Evolutionary conservation across 2,113 vertebrate species (phyloP).

Genomic region (Burhinus oedicnemus): DNA sequence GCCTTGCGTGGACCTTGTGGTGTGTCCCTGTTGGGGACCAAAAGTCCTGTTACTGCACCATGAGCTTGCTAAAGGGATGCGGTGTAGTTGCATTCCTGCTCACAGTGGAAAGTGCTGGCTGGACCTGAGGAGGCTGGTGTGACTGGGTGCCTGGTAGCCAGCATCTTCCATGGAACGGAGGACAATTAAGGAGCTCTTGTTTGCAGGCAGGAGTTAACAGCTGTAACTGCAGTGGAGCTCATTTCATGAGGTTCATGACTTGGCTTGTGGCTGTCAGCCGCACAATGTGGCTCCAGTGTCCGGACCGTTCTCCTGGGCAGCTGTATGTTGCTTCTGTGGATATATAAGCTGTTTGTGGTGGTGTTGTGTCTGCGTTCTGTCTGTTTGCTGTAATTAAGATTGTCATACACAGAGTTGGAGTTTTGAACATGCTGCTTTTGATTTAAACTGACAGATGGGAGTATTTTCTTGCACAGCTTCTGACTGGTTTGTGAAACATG

Average conservation of each 20-base stretch:
- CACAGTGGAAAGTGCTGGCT: not conserved
- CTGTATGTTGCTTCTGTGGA: fast-evolving
- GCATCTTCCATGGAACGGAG: fast-evolving
- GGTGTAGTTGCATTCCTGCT: not conserved
- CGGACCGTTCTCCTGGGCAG: not conserved
- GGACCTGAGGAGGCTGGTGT: not conserved
- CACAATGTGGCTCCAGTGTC: too few species aligned
- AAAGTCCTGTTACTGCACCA: fast-evolving
- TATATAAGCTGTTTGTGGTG: not conserved
- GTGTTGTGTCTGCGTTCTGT: not conserved
- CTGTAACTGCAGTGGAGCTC: not conserved
- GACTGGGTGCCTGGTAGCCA: not conserved
- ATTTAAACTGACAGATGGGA: not conserved
- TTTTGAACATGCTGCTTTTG: not conserved
- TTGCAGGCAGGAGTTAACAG: not conserved
- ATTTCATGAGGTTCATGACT: not conserved
- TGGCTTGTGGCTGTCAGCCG: not conserved
- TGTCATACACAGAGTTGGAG: not conserved
- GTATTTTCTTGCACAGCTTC: not conserved
- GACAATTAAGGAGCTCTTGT: not conserved
- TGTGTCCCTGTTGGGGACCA: not conserved
- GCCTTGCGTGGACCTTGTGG: not conserved
- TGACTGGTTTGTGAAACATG: not conserved
- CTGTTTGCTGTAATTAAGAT: not conserved
- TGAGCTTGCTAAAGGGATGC: not conserved